A percentile compares a stretch with the other conserved stretches of the same genome.
Evolutionary conservation across 2,113 vertebrate species (phyloP).

Genomic region (Dolichallabes microphthalmus): DNA sequence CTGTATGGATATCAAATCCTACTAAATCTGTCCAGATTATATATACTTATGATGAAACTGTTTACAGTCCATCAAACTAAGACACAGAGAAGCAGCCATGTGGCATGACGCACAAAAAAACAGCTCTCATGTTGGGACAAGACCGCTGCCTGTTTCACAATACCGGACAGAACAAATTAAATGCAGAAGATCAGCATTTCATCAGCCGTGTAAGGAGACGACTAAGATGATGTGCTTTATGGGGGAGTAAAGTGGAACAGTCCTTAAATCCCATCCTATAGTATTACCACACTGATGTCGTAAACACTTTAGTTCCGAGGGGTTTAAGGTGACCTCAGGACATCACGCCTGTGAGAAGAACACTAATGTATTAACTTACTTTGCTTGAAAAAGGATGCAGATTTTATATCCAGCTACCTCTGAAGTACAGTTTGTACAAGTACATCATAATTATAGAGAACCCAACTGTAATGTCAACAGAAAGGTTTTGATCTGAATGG

Average conservation of each 20-base stretch:
- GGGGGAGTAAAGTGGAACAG: neutral
- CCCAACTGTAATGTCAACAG: neutral
- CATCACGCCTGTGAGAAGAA: conserved; percentile 59
- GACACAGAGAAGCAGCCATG: neutral
- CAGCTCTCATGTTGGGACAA: conserved; percentile 23
- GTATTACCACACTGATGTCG: neutral
- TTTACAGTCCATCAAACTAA: neutral
- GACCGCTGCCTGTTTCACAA: conserved; percentile 41
- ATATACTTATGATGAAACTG: neutral
- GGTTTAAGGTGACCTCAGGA: neutral
- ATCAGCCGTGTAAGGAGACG: neutral
- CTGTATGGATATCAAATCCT: neutral
- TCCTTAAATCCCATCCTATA: conserved; percentile 22
- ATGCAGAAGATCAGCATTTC: neutral
- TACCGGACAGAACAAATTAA: neutral
- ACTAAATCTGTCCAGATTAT: neutral
- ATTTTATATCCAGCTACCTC: neutral
- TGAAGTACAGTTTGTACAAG: neutral
- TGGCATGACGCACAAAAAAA: conserved; percentile 26
- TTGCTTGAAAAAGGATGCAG: neutral
- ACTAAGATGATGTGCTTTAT: conserved; percentile 8
- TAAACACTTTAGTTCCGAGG: neutral
- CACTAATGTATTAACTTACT: conserved; percentile 59
- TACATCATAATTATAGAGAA: neutral
- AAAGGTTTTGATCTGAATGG: neutral